phyloP scores from a whole-genome alignment of 2,113 vertebrate species.

The Eidolon helvum region DNA sequence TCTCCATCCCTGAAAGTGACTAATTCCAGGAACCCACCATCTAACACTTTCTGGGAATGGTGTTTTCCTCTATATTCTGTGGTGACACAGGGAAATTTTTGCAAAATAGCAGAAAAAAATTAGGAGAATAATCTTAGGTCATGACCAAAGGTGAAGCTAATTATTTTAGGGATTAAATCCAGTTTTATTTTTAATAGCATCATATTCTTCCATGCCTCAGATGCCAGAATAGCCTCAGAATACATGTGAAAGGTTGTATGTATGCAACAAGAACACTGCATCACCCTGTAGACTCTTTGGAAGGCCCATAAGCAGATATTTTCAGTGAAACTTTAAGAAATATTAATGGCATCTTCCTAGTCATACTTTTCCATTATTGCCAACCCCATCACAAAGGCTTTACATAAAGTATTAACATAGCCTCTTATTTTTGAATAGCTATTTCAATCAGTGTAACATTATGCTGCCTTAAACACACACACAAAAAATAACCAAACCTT shows the following conservation, averaged over 20 bases:
- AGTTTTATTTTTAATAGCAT: neutral
- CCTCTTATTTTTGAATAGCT: conserved; percentile 20
- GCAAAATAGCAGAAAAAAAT: neutral
- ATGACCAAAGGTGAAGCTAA: neutral
- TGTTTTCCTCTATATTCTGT: neutral
- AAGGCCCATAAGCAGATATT: neutral
- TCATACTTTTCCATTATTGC: conserved; percentile 9
- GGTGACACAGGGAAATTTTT: neutral
- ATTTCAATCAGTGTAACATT: neutral
- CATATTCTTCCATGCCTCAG: neutral
- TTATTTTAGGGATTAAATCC: neutral
- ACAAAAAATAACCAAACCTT: conserved; percentile 22
- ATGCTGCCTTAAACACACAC: conserved; percentile 67
- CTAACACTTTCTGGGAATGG: neutral
- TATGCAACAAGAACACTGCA: neutral
- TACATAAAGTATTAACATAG: conserved; percentile 31
- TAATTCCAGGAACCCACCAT: neutral
- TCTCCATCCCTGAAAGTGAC: neutral
- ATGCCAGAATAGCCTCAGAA: neutral
- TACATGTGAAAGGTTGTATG: neutral
- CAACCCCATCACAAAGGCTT: neutral
- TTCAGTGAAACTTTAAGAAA: neutral
- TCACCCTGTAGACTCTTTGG: neutral
- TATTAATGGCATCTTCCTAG: neutral
- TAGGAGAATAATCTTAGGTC: neutral